Conservation (phyloP, 2,888 invertebrate species). For the Magallana nippona region DNA sequence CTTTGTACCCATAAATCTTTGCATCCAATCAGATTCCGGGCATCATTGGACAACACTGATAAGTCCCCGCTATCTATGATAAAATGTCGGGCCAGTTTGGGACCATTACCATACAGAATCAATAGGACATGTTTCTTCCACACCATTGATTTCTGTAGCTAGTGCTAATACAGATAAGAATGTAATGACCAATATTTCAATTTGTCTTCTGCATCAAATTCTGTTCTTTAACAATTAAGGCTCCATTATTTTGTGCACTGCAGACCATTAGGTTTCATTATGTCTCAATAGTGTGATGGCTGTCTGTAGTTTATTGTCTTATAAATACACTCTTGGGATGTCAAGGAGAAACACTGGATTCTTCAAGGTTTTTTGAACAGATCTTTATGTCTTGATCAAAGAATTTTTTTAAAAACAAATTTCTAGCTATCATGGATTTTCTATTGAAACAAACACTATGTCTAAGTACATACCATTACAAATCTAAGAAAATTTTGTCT, state of each 20-base stretch:
- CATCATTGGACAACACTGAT: constrained; percentile 19
- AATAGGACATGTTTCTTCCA: constrained; percentile 25
- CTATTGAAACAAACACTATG: background rate
- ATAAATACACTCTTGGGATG: background rate
- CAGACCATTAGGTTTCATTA: constrained; percentile 24
- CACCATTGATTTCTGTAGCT: constrained; percentile 24
- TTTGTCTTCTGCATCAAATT: constrained; percentile 10
- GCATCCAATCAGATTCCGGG: constrained; percentile 24
- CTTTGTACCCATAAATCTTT: constrained; percentile 20
- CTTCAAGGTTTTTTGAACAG: background rate
- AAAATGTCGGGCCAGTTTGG: background rate
- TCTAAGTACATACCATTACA: background rate
- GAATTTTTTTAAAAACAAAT: background rate
- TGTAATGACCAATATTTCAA: constrained; percentile 32
- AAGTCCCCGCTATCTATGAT: constrained; percentile 4
- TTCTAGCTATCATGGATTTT: background rate
- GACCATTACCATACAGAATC: constrained; percentile 23
- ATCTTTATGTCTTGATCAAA: background rate
- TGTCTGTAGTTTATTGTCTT: constrained; percentile 3
- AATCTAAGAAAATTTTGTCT: background rate
- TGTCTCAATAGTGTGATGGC: background rate
- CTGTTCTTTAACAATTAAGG: constrained; percentile 20
- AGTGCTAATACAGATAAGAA: constrained; percentile 26
- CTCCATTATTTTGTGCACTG: constrained; percentile 18
- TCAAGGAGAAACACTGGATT: background rate